Evolutionary conservation across 2,113 vertebrate species (phyloP).

Genomic region (Orthonyx spaldingii): DNA sequence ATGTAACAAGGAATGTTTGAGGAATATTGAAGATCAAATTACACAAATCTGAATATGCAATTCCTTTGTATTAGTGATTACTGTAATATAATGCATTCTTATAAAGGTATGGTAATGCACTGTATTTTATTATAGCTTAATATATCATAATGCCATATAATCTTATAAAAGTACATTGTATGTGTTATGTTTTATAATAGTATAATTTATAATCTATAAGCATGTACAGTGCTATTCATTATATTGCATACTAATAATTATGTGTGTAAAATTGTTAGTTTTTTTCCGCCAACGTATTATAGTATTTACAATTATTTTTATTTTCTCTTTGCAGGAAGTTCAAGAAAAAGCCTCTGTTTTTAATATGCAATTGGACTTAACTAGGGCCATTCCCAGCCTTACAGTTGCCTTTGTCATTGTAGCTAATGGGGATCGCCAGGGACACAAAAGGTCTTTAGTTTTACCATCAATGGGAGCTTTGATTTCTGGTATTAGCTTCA

Average conservation of each 20-base stretch:
- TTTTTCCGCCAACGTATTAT: background rate
- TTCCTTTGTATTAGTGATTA: background rate
- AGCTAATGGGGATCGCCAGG: slow-evolving; percentile 83
- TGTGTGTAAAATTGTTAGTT: background rate
- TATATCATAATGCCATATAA: background rate
- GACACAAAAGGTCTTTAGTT: slow-evolving; percentile 86
- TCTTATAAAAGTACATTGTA: background rate
- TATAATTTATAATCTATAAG: background rate
- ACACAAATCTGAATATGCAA: background rate
- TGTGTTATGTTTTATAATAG: background rate
- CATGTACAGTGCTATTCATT: background rate
- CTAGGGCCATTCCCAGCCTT: slow-evolving; percentile 81
- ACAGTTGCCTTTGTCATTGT: slow-evolving; percentile 86
- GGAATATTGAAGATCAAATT: background rate
- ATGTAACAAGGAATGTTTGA: background rate
- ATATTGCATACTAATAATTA: background rate
- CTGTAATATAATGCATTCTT: background rate
- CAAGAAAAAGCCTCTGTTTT: slow-evolving; percentile 87
- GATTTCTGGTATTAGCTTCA: slow-evolving; percentile 68
- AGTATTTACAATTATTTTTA: background rate
- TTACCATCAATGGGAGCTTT: slow-evolving; percentile 80
- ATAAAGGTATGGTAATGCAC: background rate
- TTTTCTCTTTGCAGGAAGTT: slow-evolving; percentile 79
- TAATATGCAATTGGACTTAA: slow-evolving; percentile 80
- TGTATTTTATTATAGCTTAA: background rate